Percentiles rank a stretch among this genome's conserved stretches.
These are phyloP conservation scores for Ditula angustiorana DNA, from an alignment of 2,888 invertebrate genomes.

Conservation along the genomic window DNA sequence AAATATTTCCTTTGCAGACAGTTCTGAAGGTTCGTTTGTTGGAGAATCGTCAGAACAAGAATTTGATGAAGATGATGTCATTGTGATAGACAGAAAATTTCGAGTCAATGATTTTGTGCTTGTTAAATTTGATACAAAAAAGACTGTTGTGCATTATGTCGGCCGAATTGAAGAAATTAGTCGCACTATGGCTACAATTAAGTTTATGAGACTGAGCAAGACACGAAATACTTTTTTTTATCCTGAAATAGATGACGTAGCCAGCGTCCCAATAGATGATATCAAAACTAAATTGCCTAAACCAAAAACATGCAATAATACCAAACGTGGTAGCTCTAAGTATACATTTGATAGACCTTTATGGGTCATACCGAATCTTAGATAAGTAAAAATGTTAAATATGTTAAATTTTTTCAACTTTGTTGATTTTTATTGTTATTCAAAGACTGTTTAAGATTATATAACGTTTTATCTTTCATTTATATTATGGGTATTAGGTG, in stretches of 20 bases:
- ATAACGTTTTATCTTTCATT: no score
- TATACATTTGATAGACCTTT: slow-evolving; percentile 27
- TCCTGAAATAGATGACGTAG: slow-evolving; percentile 36
- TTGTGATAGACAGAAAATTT: slow-evolving; percentile 40
- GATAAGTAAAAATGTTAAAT: slow-evolving; percentile 4
- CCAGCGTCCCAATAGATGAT: slow-evolving; percentile 26
- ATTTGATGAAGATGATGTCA: slow-evolving; percentile 44
- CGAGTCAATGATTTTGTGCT: slow-evolving; percentile 40
- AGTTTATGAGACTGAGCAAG: slow-evolving; percentile 45
- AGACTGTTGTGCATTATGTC: slow-evolving; percentile 44
- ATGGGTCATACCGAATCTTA: slow-evolving; percentile 33
- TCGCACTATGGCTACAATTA: slow-evolving; percentile 44
- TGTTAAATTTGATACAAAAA: slow-evolving; percentile 44
- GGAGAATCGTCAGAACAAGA: slow-evolving; percentile 40
- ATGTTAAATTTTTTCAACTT: no score
- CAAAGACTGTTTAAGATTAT: no score
- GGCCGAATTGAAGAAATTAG: slow-evolving; percentile 44
- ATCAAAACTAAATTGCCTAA: slow-evolving; percentile 25
- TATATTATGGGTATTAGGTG: no score
- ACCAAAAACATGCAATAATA: slow-evolving; percentile 10
- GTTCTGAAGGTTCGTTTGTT: background rate
- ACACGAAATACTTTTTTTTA: slow-evolving; percentile 42
- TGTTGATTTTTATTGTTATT: no score
- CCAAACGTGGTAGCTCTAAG: slow-evolving; percentile 29
- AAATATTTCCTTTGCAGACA: background rate